Conservation (phyloP, 2,888 invertebrate species). For the Mesopsocus fuscifrons region DNA sequence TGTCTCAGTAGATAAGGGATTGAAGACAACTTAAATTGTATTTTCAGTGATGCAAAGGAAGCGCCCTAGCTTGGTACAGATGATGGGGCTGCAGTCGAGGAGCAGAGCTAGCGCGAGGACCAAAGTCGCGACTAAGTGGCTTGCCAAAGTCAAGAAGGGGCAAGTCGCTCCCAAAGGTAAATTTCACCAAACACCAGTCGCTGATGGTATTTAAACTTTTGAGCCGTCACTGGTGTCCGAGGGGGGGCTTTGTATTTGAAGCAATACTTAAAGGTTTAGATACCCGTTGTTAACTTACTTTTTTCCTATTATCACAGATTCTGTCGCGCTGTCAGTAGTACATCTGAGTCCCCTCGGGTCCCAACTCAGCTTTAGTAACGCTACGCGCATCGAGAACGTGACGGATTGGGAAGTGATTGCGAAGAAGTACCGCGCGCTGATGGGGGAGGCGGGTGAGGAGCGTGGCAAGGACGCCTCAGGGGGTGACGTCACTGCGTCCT, state of each 20-base stretch:
- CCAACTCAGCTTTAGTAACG: slow-evolving; percentile 58
- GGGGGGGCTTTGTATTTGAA: no score
- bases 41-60: slow-evolving; percentile 31
- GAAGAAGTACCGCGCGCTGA: slow-evolving; percentile 65
- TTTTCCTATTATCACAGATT: slow-evolving; percentile 28
- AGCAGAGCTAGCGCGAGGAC: slow-evolving; percentile 57
- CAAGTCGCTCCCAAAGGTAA: slow-evolving; percentile 60
- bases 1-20: no score
- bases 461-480: not conserved
- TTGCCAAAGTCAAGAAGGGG: slow-evolving; percentile 70
- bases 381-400: slow-evolving; percentile 65
- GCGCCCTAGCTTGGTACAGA: slow-evolving; percentile 64
- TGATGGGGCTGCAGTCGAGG: slow-evolving; percentile 55
- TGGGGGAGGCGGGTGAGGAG: slow-evolving; percentile 37
- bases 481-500: not conserved
- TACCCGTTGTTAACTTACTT: slow-evolving; percentile 22
- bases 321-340: slow-evolving; percentile 56
- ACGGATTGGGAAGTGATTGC: slow-evolving; percentile 84
- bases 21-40: no score
- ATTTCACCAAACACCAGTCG: no score
- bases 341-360: slow-evolving; percentile 71
- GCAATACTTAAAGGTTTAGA: no score
- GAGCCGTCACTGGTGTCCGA: slow-evolving; percentile 8
- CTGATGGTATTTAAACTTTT: slow-evolving; percentile 20
- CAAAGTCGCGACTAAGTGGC: slow-evolving; percentile 76